Base-by-base conservation (phyloP, 2,113 vertebrate genomes). In the Otus sunia region DNA sequence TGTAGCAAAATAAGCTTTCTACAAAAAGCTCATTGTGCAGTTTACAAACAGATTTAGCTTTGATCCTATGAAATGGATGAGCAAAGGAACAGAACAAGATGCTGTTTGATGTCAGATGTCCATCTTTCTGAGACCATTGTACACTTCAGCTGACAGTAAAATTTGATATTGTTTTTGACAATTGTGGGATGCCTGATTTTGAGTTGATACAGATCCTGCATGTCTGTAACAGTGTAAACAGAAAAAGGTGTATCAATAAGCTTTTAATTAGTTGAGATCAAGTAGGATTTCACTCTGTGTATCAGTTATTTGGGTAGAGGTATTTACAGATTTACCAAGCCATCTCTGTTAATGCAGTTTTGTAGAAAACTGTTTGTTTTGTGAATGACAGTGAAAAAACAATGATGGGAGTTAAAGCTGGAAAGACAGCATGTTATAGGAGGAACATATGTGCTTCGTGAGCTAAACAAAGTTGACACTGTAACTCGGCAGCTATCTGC, bases 351-450 rank as follows among this genome's bases (percentile, higher is more conserved):
- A 75, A 71, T 37, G 50, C 52, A 19, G 1, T 52, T 93, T 66
- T 43, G 43, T 7, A 75, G 34, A n/a, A 75, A 62, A 79, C 25
- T 10, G 5, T 21, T 64, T 64, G 36, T 86, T 45, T 71, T 43
- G 12, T 8, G 56, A 83, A 19, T 4, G 20, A 2, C n/a, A 58
- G 18, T 60, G 69, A 9, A n/a, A 81, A 58, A 58, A 36, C 17
- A 50, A 37, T 4, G 12, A 32, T n/a, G 25, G 59, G 25, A 58
- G 26, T 66, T 67, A 45, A 50, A 60, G 39, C 59, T 71, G 11
- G 30, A 43, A 55, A 49, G 67, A 30, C 17, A 52, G 34, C 19
- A 7, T 1, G 1, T 43, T 76, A 9, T 0, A 58, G 55, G 34
- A 68, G 27, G 39, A 74, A 12, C 39, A 58, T 6, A 8, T 0